phyloP scores from a whole-genome alignment of 2,113 vertebrate species.

The Gambusia holbrooki region DNA sequence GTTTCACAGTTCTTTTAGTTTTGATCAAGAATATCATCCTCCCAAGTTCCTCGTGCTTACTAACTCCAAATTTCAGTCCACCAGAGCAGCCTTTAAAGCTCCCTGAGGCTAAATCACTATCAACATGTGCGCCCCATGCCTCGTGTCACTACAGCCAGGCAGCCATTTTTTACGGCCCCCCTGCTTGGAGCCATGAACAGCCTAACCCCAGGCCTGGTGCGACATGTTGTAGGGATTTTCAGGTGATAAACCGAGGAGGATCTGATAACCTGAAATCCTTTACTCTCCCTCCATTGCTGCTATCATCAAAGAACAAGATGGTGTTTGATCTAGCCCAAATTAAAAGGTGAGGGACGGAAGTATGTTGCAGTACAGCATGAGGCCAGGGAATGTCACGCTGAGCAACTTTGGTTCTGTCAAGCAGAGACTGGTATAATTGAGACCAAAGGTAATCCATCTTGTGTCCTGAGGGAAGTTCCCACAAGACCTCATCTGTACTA shows the following conservation, averaged over 20 bases:
- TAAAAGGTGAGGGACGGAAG: constrained; percentile 65
- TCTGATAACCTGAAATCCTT: constrained; percentile 25
- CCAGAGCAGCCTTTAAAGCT: constrained; percentile 26
- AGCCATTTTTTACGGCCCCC: constrained; percentile 50
- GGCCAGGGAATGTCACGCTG: constrained; percentile 27
- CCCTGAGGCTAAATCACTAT: constrained; percentile 18
- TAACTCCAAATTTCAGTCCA: constrained; percentile 14
- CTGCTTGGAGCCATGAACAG: constrained; percentile 33
- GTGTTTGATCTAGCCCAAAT: constrained; percentile 68
- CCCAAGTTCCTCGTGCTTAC: background rate
- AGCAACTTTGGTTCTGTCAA: constrained; percentile 16
- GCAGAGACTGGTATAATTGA: constrained; percentile 58
- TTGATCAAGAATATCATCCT: no score
- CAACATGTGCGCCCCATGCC: constrained; percentile 18
- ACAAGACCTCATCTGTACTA: constrained; percentile 45
- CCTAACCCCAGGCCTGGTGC: constrained; percentile 48
- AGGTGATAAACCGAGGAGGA: constrained; percentile 34
- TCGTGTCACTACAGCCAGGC: constrained; percentile 23
- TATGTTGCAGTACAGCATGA: constrained; percentile 49
- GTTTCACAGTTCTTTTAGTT: no score
- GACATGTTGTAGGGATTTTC: constrained; percentile 47
- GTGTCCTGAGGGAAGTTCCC: constrained; percentile 42
- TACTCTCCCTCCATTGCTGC: constrained; percentile 36
- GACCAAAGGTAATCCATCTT: constrained; percentile 65
- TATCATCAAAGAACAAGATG: constrained; percentile 66